These are phyloP conservation scores for Leptonema lineaticorne DNA, from an alignment of 1,140 invertebrate genomes.

Conservation along the genomic window DNA sequence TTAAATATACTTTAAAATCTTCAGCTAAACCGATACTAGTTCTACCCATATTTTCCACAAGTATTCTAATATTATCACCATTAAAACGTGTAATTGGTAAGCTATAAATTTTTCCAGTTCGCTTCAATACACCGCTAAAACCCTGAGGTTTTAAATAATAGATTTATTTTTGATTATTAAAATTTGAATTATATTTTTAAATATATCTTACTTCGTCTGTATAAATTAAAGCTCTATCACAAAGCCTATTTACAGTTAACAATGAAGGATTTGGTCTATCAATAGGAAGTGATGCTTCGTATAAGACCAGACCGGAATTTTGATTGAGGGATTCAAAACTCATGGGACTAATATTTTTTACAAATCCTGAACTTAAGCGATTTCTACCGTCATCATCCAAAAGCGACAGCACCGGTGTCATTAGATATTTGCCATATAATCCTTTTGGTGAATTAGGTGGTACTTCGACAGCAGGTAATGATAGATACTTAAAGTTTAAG, in stretches of 20 bases:
- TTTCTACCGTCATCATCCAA: slow-evolving; percentile 45
- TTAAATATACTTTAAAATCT: slow-evolving; percentile 74
- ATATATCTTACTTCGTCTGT: slow-evolving; percentile 59
- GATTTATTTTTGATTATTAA: neutral
- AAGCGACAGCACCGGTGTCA: slow-evolving; percentile 43
- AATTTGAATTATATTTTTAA: neutral
- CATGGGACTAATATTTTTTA: slow-evolving; percentile 38
- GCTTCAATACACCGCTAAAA: slow-evolving; percentile 29
- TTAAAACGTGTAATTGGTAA: slow-evolving; percentile 56
- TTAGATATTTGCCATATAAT: slow-evolving; percentile 44
- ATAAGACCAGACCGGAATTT: slow-evolving; percentile 70
- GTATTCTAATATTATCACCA: slow-evolving; percentile 62
- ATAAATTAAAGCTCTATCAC: slow-evolving; percentile 75
- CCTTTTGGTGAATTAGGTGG: slow-evolving; percentile 47
- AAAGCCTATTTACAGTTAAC: slow-evolving; percentile 59
- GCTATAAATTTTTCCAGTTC: slow-evolving; percentile 57
- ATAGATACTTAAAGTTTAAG: slow-evolving; percentile 38
- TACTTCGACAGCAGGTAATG: slow-evolving; percentile 40
- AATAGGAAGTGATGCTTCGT: slow-evolving; percentile 63
- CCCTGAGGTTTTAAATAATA: neutral
- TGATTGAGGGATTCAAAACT: slow-evolving; percentile 52
- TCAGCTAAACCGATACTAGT: slow-evolving; percentile 68
- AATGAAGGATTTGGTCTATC: slow-evolving; percentile 56
- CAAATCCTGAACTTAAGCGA: slow-evolving; percentile 44
- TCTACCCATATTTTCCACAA: slow-evolving; percentile 83